Evolutionary conservation across 2,888 invertebrate species (phyloP), one percentile per base, ranked within the genome.

Genomic region (Trichogramma dendrolimi): DNA sequence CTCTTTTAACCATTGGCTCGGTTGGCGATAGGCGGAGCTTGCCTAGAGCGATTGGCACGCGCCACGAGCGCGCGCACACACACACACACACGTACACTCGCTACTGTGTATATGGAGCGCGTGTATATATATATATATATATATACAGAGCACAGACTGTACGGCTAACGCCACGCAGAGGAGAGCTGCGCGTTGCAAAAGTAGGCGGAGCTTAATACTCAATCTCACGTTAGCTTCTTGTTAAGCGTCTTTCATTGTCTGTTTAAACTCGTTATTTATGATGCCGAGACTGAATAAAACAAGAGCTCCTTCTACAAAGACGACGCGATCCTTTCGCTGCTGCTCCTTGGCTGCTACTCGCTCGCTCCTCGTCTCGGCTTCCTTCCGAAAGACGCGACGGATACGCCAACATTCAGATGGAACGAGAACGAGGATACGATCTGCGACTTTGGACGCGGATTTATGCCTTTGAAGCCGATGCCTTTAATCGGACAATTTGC

Each of bases 181-280:
- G 27, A 27, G 1, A 49, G 58, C 60, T 66, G 67, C 69, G 69
- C 62, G 70, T 68, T 70, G 74, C 72, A 73, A 72, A 71, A 63
- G 67, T 68, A 71, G 77, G 77, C 78, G 78, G 73, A 72, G 75
- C 77, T 76, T 76, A 27, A 27, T 27, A 27, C 77, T 79, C 79
- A 79, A 79, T 78, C 77, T 79, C 79, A 78, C 79, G 78, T 79
- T 79, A 79, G 77, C 78, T 78, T 79, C 79, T 79, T 79, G 79
- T 79, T 79, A 79, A 79, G 78, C 78, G 79, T 79, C 79, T 79
- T 79, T 79, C 79, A 79, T 79, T 79, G 79, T 79, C 78, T 79
- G 79, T 79, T 79, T 79, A 79, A 79, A 79, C 78, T 79, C 78
- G 78, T 79, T 77, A 79, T 79, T 79, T 79, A 79, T 79, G 77